These are phyloP conservation scores for Chydorus sphaericus DNA, from an alignment of 2,888 invertebrate species.

Conservation along the genomic window DNA sequence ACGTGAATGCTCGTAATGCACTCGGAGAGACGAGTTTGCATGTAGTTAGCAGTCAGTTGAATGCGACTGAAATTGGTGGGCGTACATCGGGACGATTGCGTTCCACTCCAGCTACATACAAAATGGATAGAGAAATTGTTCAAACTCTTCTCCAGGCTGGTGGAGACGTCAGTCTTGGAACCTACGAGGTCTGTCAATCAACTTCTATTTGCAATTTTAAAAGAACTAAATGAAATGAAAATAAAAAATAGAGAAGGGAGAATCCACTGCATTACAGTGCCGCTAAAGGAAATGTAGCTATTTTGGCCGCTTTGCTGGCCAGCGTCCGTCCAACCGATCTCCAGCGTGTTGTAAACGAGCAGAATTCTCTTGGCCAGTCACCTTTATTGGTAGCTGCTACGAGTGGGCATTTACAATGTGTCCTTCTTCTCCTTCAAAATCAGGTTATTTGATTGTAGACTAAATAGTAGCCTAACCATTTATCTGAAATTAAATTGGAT, in stretches of 20 bases:
- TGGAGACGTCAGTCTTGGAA: conserved; percentile 72
- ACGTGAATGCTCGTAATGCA: conserved; percentile 74
- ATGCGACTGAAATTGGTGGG: too few relatives aligned
- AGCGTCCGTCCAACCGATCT: conserved; percentile 78
- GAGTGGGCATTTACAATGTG: conserved; percentile 86
- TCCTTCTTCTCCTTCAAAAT: conserved; percentile 31
- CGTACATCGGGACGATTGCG: too few relatives aligned
- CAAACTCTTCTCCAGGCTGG: conserved; percentile 77
- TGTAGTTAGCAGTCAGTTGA: conserved; percentile 19
- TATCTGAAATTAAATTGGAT: neutral
- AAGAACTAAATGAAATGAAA: conserved; percentile 8
- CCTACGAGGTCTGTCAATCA: conserved; percentile 37
- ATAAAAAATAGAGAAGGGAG: conserved; percentile 49
- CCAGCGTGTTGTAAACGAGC: conserved; percentile 86
- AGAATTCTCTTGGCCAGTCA: conserved; percentile 90
- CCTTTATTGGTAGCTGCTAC: conserved; percentile 91
- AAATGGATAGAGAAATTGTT: conserved; percentile 51
- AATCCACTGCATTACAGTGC: conserved; percentile 94
- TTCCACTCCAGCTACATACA: neutral
- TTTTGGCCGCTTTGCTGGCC: conserved; percentile 82
- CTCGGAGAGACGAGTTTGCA: conserved; percentile 91
- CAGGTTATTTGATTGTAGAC: conserved; percentile 9
- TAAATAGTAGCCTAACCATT: neutral
- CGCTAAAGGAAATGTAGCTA: conserved; percentile 86
- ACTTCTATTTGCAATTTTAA: neutral